Evolutionary conservation across 2,888 invertebrate genomes (phyloP), one percentile per base, ranked within the genome.

Genomic region (Nymphalis polychloros): DNA sequence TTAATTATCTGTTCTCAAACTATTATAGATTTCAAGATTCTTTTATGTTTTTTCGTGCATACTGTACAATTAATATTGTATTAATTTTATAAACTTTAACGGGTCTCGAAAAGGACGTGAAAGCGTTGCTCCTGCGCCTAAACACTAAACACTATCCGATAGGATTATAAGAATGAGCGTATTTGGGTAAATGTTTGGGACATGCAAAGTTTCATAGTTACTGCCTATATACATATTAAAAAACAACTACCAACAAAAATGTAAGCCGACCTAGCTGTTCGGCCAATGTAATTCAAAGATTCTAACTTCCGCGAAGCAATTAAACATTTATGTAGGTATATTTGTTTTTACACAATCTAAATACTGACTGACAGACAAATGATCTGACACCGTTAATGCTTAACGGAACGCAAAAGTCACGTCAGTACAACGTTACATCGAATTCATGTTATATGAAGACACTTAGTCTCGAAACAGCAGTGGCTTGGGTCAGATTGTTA

Each of bases 371-470:
- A 64, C 67, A 31, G 69, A 69, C 69, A 65, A 67, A 70, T 61
- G 59, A 60, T 60, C 49, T 68, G 47, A 50, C 75, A 80, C 79
- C 87, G 72, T 72, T 75, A 73, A 76, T 67, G 72, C 64, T 72
- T 72, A 76, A 73, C 68, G 74, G 69, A 68, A 74, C 73, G 71
- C 70, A 69, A 73, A 69, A 72, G 68, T 71, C 68, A 68, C 73
- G 75, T 70, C 72, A 72, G 72, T 68, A 48, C 50, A 50, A 62
- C 60, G 68, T 73, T 68, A 72, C 61, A 48, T 68, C 67, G 67
- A 60, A 67, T 17, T 41, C 57, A 57, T 67, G 65, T 73, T 70
- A 73, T 71, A 71, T 68, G 72, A 71, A 76, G 76, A 76, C 72
- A 71, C 71, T 69, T 73, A 71, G 73, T 72, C 70, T 72, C 63